phyloP scores from a whole-genome alignment of 2,113 vertebrate genomes.

The Grallaria varia region DNA sequence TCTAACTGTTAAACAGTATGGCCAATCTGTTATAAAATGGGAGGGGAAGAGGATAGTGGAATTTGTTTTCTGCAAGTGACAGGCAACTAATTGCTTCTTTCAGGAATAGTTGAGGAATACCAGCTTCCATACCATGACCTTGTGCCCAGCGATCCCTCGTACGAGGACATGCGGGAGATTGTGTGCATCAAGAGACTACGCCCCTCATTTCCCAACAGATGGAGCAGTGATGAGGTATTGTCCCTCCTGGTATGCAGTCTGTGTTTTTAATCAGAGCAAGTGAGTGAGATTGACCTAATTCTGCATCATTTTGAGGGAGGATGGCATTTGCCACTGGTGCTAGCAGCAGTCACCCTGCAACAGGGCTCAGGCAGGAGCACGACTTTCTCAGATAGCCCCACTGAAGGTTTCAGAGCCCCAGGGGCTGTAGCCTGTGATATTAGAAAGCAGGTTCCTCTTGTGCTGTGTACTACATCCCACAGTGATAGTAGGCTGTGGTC shows the following conservation, averaged over 20 bases:
- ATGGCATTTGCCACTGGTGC: not conserved
- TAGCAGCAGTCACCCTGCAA: not conserved
- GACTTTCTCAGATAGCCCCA: not conserved
- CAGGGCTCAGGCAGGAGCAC: not conserved
- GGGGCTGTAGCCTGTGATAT: not conserved
- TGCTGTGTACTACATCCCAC: not conserved
- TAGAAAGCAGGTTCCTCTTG: not conserved
- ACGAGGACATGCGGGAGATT: slow-evolving; percentile 95
- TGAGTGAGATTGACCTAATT: not conserved
- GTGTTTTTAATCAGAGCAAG: not conserved
- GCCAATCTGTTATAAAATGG: not conserved
- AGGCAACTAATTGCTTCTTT: not conserved
- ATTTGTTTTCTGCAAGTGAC: not conserved
- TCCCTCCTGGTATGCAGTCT: not conserved
- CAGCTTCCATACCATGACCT: slow-evolving; percentile 92
- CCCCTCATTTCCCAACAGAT: slow-evolving; percentile 92
- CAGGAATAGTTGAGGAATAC: slow-evolving; percentile 95
- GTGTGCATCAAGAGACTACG: slow-evolving; percentile 91
- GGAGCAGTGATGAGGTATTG: slow-evolving; percentile 94
- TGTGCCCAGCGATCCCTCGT: slow-evolving; percentile 91
- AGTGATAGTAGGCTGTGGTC: not conserved
- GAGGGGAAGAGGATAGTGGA: not conserved
- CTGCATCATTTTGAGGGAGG: not conserved
- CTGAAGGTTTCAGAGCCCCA: not conserved
- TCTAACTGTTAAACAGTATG: not conserved